Conservation (phyloP, 2,888 invertebrate genomes). For the Deroplatys truncata region DNA sequence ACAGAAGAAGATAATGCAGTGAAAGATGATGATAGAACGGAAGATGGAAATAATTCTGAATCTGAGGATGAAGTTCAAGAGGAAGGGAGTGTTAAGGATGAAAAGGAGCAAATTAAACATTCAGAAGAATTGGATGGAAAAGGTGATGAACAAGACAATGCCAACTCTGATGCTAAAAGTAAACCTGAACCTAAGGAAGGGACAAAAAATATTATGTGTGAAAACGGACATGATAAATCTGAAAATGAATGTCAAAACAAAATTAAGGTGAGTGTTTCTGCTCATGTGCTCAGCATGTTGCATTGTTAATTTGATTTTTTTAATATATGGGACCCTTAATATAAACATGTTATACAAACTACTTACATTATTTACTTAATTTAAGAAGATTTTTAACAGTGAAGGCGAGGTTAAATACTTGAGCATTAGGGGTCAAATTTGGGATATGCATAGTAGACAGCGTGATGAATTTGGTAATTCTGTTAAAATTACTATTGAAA, state of each 20-base stretch:
- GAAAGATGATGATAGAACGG: background rate
- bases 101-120: background rate
- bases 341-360: too few relatives aligned
- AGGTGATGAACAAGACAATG: background rate
- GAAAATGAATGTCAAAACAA: background rate
- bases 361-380: too few relatives aligned
- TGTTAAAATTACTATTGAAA: too few relatives aligned
- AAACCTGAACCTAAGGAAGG: background rate
- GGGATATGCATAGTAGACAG: too few relatives aligned
- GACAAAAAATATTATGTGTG: background rate
- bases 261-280: background rate
- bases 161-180: background rate
- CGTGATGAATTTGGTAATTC: too few relatives aligned
- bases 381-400: too few relatives aligned
- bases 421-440: too few relatives aligned
- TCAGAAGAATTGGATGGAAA: background rate
- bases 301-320: too few relatives aligned
- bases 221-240: background rate
- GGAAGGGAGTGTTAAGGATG: background rate
- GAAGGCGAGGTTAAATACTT: too few relatives aligned
- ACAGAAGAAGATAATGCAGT: background rate
- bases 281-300: too few relatives aligned
- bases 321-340: too few relatives aligned
- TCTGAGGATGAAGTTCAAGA: background rate
- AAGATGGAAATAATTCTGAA: background rate